These are phyloP conservation scores for Drosophila mayaguana DNA, from an alignment of 2,888 invertebrate species.

Conservation along the genomic window DNA sequence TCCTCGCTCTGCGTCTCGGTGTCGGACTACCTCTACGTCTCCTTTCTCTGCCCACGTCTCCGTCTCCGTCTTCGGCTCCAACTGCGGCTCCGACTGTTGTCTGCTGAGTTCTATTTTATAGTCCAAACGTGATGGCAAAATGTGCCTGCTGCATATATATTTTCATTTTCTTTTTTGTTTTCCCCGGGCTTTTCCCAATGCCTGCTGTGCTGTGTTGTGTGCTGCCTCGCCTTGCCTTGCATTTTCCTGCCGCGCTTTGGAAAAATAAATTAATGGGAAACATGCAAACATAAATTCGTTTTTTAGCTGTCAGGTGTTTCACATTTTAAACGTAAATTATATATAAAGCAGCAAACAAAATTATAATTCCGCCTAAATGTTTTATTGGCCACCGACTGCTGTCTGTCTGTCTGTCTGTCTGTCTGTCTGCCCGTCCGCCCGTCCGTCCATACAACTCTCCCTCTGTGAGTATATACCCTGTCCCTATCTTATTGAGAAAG, in stretches of 20 bases:
- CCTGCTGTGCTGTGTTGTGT: slow-evolving; percentile 47
- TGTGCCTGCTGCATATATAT: slow-evolving; percentile 54
- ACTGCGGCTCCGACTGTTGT: slow-evolving; percentile 37
- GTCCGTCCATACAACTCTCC: slow-evolving; percentile 8
- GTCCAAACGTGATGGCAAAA: slow-evolving; percentile 77
- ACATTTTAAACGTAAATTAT: slow-evolving; percentile 80
- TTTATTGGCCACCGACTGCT: slow-evolving; percentile 74
- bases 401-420: slow-evolving; percentile 37
- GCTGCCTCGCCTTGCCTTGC: slow-evolving; percentile 37
- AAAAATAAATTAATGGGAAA: slow-evolving; percentile 83
- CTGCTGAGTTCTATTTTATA: slow-evolving; percentile 68
- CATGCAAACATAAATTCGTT: slow-evolving; percentile 83
- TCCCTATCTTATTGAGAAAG: not conserved
- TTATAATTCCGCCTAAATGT: slow-evolving; percentile 78
- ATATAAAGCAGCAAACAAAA: slow-evolving; percentile 72
- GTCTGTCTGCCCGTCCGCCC: slow-evolving; percentile 38
- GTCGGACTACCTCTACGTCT: slow-evolving; percentile 29
- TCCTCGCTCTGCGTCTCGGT: not conserved
- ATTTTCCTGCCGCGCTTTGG: slow-evolving; percentile 54
- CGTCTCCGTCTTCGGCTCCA: slow-evolving; percentile 10
- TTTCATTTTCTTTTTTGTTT: slow-evolving; percentile 17
- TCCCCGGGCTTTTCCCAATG: slow-evolving; percentile 38
- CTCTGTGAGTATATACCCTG: slow-evolving; percentile 20
- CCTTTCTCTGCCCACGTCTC: slow-evolving; percentile 11
- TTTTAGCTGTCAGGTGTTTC: slow-evolving; percentile 82